Evolutionary conservation across 64 coral and sea anemone species (phyloP).

Genomic region (Hydrozoanthus tunicans): DNA sequence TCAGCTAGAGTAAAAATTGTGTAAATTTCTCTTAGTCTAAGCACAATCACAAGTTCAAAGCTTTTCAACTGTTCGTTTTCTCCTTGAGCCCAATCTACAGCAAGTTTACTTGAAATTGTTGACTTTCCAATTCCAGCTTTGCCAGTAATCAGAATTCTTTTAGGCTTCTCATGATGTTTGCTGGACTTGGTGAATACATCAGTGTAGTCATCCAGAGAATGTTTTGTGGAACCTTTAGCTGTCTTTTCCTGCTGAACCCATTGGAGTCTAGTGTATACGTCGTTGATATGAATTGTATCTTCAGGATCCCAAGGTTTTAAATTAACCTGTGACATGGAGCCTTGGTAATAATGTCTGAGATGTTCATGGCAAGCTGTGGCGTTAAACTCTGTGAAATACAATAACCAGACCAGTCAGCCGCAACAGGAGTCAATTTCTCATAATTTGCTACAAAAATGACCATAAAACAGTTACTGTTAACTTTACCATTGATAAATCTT

Average conservation of each 20-base stretch:
- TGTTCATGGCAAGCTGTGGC: neutral
- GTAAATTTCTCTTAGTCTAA: constrained; percentile 12
- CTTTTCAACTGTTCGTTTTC: neutral
- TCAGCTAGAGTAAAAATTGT: constrained; percentile 1
- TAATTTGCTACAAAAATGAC: too few species aligned
- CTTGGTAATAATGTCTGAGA: neutral
- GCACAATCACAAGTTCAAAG: neutral
- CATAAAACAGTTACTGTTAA: too few species aligned
- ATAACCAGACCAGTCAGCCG: too few species aligned
- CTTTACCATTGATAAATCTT: too few species aligned
- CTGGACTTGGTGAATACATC: neutral
- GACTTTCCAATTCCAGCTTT: constrained; percentile 17
- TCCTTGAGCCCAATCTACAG: constrained; percentile 1
- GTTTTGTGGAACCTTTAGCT: neutral
- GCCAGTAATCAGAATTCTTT: neutral
- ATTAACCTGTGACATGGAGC: neutral
- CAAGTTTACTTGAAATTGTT: constrained; percentile 5
- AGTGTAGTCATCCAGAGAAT: neutral
- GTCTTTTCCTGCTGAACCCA: constrained; percentile 22
- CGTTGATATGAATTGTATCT: neutral
- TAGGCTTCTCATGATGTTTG: constrained; percentile 10
- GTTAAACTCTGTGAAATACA: neutral
- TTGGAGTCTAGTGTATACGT: neutral
- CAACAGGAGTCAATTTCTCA: too few species aligned
- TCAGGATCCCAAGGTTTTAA: neutral